phyloP scores from a whole-genome alignment of 2,113 vertebrate species.

The Spheniscus mendiculus region DNA sequence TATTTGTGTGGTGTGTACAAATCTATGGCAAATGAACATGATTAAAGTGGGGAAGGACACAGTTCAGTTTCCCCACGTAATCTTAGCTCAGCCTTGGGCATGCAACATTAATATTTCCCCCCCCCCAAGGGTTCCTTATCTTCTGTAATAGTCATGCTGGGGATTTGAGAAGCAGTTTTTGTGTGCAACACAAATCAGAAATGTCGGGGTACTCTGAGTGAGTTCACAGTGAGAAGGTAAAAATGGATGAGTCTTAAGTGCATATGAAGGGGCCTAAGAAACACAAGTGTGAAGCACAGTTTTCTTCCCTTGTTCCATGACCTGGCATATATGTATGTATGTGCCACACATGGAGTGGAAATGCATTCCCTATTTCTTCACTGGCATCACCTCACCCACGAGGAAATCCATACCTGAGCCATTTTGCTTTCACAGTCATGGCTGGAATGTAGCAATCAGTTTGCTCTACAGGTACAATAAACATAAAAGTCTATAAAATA shows the following conservation, averaged over 20 bases:
- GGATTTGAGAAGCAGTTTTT: not conserved
- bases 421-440: not conserved
- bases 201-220: not conserved
- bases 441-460: not conserved
- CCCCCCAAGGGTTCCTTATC: not conserved
- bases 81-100: not conserved
- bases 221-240: not conserved
- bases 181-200: not conserved
- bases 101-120: not conserved
- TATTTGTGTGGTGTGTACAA: not conserved
- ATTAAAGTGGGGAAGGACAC: not conserved
- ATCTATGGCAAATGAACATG: not conserved
- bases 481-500: not conserved
- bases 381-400: not conserved
- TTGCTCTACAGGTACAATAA: not conserved
- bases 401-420: not conserved
- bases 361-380: not conserved
- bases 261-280: not conserved
- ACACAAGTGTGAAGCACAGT: not conserved
- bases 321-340: rapidly evolving
- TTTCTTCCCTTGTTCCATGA: not conserved
- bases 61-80: not conserved
- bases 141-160: not conserved
- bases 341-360: not conserved
- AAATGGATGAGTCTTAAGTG: not conserved